Percentiles rank a stretch among this genome's conserved stretches.
phyloP scores from a whole-genome alignment of 2,797 vertebrate genomes.

The Hipposideros larvatus region DNA sequence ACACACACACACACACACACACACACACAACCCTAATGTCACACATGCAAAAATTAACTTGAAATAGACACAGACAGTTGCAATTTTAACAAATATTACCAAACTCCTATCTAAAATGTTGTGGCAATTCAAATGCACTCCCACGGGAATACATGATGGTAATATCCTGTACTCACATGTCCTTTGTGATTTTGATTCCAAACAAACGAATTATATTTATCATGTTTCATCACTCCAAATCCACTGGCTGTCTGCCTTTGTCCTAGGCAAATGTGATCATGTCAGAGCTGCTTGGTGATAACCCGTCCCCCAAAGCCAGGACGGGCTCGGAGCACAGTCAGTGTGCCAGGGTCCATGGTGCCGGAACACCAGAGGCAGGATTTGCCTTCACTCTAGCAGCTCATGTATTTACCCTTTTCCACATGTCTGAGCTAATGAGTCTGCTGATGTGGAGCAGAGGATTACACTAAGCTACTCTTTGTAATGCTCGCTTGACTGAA shows the following conservation, averaged over 20 bases:
- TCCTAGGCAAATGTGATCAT: neutral
- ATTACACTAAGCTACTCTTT: constrained; percentile 84
- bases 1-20: neutral
- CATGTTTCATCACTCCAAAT: neutral
- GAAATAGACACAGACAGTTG: neutral
- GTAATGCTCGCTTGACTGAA: constrained; percentile 82
- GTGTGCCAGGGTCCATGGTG: neutral
- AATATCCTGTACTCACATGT: neutral
- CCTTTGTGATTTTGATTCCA: neutral
- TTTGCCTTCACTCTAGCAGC: neutral
- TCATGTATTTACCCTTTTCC: constrained; percentile 72
- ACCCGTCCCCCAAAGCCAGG: neutral
- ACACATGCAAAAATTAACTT: neutral
- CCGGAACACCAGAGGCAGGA: neutral
- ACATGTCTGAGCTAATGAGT: constrained; percentile 80
- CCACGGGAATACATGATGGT: neutral
- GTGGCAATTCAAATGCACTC: neutral
- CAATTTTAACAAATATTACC: neutral
- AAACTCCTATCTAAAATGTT: neutral
- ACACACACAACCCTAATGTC: neutral
- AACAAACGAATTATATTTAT: neutral
- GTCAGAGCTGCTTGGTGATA: neutral
- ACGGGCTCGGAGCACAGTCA: neutral
- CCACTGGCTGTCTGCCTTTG: neutral
- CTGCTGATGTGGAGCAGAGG: constrained; percentile 74